Percentiles rank a stretch among this genome's conserved stretches.
Evolutionary conservation across 2,888 invertebrate genomes (phyloP).

Genomic region (Seira musarum): DNA sequence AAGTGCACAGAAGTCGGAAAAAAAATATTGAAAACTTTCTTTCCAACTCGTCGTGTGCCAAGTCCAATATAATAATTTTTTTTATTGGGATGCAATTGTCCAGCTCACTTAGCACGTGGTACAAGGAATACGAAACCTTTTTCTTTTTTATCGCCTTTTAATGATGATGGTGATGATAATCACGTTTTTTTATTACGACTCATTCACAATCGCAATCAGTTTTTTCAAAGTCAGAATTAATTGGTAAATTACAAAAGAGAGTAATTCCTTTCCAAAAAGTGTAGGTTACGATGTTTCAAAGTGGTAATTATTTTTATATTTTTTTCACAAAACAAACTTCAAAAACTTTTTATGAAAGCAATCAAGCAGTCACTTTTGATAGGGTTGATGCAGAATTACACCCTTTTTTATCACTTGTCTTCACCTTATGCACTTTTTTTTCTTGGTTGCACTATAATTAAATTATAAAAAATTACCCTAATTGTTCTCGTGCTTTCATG

Average conservation of each 20-base stretch:
- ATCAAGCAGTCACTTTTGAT: neutral
- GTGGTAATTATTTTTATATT: neutral
- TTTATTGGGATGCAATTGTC: neutral
- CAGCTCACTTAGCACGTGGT: conserved; percentile 26
- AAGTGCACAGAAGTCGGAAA: too few species aligned
- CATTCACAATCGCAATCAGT: neutral
- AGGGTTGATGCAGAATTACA: neutral
- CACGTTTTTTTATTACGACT: conserved; percentile 21
- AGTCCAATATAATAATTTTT: neutral
- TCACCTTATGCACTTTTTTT: neutral
- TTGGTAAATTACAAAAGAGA: conserved; percentile 12
- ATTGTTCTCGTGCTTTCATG: neutral
- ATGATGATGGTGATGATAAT: conserved; percentile 23
- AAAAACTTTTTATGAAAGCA: neutral
- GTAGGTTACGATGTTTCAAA: too few species aligned
- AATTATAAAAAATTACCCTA: neutral
- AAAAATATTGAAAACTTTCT: too few species aligned
- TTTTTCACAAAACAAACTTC: neutral
- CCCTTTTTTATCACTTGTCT: neutral
- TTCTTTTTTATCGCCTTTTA: conserved; percentile 26
- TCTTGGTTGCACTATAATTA: neutral
- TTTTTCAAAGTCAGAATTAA: neutral
- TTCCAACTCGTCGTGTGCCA: neutral
- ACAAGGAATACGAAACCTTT: too few species aligned
- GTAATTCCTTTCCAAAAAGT: conserved; percentile 9